Evolutionary conservation across 2,797 vertebrate genomes (phyloP).

Genomic region (Macropodus opercularis): DNA sequence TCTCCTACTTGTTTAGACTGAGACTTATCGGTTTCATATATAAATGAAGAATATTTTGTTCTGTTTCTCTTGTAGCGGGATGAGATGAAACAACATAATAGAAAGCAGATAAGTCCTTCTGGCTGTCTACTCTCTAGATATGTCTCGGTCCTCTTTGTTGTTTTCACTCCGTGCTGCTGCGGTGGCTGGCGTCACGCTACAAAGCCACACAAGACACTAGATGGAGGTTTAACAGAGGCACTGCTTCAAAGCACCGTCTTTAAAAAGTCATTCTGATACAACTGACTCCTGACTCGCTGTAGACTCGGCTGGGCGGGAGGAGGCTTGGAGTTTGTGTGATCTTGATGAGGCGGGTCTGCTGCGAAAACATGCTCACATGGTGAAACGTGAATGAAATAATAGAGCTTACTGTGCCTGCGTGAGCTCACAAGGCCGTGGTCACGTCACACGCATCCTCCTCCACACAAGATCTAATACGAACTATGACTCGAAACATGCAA

Average conservation of each 20-base stretch:
- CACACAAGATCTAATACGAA: no score
- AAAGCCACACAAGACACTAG: conserved; percentile 44
- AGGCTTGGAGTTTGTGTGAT: conserved; percentile 37
- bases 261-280: conserved; percentile 67
- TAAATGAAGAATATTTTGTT: conserved; percentile 18
- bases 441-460: no score
- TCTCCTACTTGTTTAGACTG: conserved; percentile 26
- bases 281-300: conserved; percentile 49
- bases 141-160: conserved; percentile 16
- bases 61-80: conserved; percentile 29
- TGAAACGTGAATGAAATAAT: no score
- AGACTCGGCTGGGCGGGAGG: conserved; percentile 37
- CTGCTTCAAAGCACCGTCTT: conserved; percentile 59
- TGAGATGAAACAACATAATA: conserved; percentile 23
- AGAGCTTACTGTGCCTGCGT: no score
- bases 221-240: conserved; percentile 37
- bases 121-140: background rate
- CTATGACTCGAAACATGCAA: no score
- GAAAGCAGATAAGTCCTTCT: conserved; percentile 24
- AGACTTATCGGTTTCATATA: conserved; percentile 30
- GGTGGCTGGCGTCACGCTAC: conserved; percentile 19
- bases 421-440: no score
- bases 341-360: conserved; percentile 31
- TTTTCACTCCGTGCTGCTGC: conserved; percentile 21
- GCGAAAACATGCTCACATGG: conserved; percentile 45